These are phyloP conservation scores for Microtus richardsoni DNA, from an alignment of 2,113 vertebrate species.

Conservation along the genomic window DNA sequence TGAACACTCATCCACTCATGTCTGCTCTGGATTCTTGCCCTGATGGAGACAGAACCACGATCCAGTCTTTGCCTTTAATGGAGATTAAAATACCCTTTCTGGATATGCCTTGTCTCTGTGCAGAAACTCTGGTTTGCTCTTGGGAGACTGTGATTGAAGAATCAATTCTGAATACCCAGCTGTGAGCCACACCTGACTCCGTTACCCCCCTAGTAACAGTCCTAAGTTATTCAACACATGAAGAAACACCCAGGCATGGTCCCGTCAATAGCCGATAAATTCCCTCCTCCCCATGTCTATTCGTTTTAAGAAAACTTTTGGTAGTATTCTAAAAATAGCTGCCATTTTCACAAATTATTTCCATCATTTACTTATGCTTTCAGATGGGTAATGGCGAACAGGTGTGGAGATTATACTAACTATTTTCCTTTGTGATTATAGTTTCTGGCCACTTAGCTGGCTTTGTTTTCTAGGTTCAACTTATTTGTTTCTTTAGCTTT, in stretches of 20 bases:
- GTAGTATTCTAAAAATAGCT: background rate
- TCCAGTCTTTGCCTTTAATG: background rate
- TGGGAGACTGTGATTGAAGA: background rate
- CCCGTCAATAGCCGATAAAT: background rate
- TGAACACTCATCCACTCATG: background rate
- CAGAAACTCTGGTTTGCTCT: background rate
- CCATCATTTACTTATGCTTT: background rate
- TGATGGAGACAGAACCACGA: too few relatives aligned
- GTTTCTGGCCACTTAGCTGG: background rate
- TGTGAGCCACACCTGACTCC: background rate
- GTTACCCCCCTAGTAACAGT: background rate
- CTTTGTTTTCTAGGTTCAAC: background rate
- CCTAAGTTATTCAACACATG: background rate
- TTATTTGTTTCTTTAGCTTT: background rate
- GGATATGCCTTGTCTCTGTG: background rate
- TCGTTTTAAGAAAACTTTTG: slow-evolving; percentile 3
- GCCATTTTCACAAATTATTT: background rate
- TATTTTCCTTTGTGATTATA: background rate
- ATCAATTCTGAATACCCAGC: too few relatives aligned
- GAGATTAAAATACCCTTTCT: background rate
- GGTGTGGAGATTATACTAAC: background rate
- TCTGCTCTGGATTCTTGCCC: background rate
- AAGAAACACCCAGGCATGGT: background rate
- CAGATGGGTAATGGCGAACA: background rate
- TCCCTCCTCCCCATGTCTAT: background rate